Percentiles rank a stretch among this genome's conserved stretches.
Evolutionary conservation across 2,113 vertebrate genomes (phyloP).

Genomic region (Mustela nigripes): DNA sequence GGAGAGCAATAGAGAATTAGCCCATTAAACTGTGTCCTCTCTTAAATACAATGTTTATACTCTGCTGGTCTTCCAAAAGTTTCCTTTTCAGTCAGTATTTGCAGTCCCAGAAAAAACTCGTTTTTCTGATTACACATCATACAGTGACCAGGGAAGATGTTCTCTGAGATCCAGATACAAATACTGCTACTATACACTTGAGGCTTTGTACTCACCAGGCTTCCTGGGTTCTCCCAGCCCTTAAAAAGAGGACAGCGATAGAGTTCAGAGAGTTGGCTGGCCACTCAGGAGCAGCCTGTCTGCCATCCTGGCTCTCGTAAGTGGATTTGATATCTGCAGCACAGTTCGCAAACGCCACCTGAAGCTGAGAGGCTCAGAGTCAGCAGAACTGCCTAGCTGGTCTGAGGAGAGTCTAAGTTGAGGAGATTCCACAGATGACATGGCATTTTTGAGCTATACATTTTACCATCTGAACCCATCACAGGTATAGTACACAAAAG

Average conservation of each 20-base stretch:
- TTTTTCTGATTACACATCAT: background rate
- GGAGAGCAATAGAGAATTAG: background rate
- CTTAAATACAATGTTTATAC: background rate
- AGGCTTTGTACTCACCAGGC: slow-evolving; percentile 90
- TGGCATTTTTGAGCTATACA: background rate
- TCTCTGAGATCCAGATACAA: background rate
- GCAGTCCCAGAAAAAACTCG: background rate
- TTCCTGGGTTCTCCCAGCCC: slow-evolving; percentile 88
- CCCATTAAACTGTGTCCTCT: background rate
- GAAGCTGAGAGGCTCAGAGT: slow-evolving; percentile 87
- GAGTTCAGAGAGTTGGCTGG: slow-evolving; percentile 83
- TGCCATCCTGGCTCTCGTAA: slow-evolving; percentile 75
- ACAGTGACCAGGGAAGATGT: background rate
- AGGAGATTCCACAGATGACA: background rate
- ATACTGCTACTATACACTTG: background rate
- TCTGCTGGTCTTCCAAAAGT: background rate
- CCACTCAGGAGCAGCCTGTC: slow-evolving; percentile 82
- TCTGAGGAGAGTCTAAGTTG: background rate
- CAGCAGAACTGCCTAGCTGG: background rate
- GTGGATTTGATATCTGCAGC: slow-evolving; percentile 90
- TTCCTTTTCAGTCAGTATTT: background rate
- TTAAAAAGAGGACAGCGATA: slow-evolving; percentile 88
- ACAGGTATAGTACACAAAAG: background rate
- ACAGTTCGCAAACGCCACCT: slow-evolving; percentile 91
- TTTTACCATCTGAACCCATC: background rate